Conservation (phyloP, 2,888 invertebrate species). For the Cremastinae sp. region DNA sequence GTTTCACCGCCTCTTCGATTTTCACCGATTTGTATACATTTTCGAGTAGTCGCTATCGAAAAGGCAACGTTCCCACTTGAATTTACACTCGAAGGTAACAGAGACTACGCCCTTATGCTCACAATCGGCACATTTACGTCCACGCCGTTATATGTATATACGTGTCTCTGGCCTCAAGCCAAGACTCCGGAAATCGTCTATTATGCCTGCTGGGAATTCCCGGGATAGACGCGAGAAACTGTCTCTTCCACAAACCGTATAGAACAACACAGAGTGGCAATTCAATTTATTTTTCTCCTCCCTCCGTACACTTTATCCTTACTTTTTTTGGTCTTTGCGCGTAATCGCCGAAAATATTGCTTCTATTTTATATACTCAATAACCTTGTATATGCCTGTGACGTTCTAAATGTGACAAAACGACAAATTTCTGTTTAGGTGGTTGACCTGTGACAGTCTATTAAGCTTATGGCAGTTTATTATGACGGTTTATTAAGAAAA, state of each 20-base stretch:
- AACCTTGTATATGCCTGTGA: no score
- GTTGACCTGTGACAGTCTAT: no score
- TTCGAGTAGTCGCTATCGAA: not conserved
- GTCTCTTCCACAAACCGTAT: conserved; percentile 34
- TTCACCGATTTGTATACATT: conserved; percentile 13
- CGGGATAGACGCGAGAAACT: conserved; percentile 53
- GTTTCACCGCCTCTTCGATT: conserved; percentile 45
- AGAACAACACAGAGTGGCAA: conserved; percentile 65
- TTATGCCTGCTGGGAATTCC: conserved; percentile 35
- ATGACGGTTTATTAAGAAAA: no score
- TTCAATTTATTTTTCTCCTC: conserved; percentile 70
- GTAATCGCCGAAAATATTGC: conserved; percentile 77
- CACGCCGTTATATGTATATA: conserved; percentile 1
- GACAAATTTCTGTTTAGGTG: no score
- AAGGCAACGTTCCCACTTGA: not conserved
- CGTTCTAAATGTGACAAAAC: no score
- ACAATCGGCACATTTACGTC: conserved; percentile 30
- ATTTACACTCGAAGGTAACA: conserved; percentile 5
- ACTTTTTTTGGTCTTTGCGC: no score
- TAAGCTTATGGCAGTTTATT: no score
- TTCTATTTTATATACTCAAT: conserved; percentile 47
- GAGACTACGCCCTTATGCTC: conserved; percentile 28
- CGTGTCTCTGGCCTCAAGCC: conserved; percentile 73
- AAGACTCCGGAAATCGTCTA: conserved; percentile 63
- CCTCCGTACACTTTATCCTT: no score